phyloP scores from a whole-genome alignment of 2,888 invertebrate genomes.

The Eupithecia dodoneata region DNA sequence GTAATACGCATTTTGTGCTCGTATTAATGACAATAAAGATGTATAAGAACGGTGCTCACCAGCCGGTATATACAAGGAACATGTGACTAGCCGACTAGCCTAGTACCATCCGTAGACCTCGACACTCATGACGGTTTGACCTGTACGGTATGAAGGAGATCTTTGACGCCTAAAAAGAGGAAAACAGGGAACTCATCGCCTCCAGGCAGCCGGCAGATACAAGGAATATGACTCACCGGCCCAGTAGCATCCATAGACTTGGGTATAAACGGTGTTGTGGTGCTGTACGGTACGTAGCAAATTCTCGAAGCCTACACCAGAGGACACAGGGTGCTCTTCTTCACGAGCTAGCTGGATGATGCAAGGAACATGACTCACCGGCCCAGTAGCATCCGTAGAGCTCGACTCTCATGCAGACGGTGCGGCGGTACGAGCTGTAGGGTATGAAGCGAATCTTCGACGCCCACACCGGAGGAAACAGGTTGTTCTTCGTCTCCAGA shows the following conservation, averaged over 20 bases:
- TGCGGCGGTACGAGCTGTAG: conserved; percentile 91
- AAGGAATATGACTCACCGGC: conserved; percentile 80
- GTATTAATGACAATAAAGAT: background rate
- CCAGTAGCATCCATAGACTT: conserved; percentile 94
- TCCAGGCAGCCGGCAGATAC: background rate
- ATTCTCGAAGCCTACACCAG: conserved; percentile 93
- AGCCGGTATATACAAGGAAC: background rate
- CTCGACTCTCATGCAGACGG: conserved; percentile 96
- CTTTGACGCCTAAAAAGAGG: conserved; percentile 91
- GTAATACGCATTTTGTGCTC: background rate
- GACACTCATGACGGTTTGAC: conserved; percentile 91
- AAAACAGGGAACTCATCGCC: background rate
- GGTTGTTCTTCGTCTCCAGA: conserved; percentile 88
- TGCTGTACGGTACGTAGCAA: conserved; percentile 90
- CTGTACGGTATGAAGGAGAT: conserved; percentile 89
- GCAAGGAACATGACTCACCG: conserved; percentile 70
- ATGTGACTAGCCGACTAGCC: conserved; percentile 82
- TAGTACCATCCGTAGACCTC: conserved; percentile 95
- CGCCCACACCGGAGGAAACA: conserved; percentile 94
- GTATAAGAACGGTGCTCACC: background rate
- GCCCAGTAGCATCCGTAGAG: conserved; percentile 94
- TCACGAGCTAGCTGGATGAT: conserved; percentile 77
- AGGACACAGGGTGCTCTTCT: conserved; percentile 90
- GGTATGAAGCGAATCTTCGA: conserved; percentile 93
- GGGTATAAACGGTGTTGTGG: conserved; percentile 92